Evolutionary conservation across 2,113 vertebrate genomes (phyloP).

Genomic region (Dasyurus viverrinus): DNA sequence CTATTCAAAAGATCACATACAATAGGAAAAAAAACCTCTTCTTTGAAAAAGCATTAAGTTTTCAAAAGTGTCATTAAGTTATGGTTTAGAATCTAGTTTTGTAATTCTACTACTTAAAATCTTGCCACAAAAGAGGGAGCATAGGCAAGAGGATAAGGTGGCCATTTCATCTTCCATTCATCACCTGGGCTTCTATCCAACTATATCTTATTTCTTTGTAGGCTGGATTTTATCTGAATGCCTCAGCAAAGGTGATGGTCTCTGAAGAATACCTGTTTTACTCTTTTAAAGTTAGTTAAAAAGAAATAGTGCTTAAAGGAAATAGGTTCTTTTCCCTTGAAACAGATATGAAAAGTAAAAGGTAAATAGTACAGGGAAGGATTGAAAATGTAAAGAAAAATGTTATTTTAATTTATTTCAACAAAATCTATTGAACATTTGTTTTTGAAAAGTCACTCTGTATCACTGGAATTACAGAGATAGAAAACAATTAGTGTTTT

Average conservation of each 20-base stretch:
- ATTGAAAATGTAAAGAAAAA: constrained; percentile 25
- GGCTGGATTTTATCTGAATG: background rate
- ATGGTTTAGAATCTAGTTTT: background rate
- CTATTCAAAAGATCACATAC: background rate
- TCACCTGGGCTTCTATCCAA: background rate
- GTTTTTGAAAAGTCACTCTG: background rate
- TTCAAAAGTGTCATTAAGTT: constrained; percentile 24
- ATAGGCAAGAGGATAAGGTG: background rate
- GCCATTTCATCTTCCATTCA: background rate
- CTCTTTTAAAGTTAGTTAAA: background rate
- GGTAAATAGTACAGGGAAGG: background rate
- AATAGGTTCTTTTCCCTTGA: background rate
- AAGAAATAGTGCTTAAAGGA: background rate
- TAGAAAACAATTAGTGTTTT: background rate
- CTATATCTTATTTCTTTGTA: rapidly evolving
- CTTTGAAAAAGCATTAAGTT: background rate
- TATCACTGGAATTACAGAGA: background rate
- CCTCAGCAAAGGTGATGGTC: background rate
- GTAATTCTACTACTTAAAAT: background rate
- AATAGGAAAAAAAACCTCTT: background rate
- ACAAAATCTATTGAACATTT: background rate
- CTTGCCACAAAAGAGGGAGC: background rate
- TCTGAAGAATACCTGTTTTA: background rate
- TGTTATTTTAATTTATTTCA: background rate
- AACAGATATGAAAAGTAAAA: constrained; percentile 13